A percentile compares a stretch with the other conserved stretches of the same genome.
phyloP scores from a whole-genome alignment of 2,888 invertebrate genomes.

The Ctenicera cuprea region DNA sequence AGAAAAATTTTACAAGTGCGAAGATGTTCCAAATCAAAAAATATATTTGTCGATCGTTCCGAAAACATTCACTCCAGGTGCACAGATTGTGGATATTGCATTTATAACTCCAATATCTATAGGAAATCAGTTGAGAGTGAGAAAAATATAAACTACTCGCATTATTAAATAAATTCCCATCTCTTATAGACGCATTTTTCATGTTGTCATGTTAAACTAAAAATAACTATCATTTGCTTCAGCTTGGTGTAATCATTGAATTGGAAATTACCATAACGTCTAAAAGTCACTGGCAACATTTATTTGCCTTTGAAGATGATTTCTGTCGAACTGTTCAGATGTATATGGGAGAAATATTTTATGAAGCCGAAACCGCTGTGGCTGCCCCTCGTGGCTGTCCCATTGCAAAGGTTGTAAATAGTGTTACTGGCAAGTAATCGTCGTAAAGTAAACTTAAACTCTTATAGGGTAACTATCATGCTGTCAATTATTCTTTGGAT shows the following conservation, averaged over 20 bases:
- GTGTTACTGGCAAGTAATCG: no score
- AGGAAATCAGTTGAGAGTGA: not conserved
- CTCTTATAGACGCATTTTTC: no score
- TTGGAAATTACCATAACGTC: not conserved
- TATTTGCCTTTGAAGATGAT: constrained; percentile 3
- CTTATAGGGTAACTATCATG: constrained; percentile 8
- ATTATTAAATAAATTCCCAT: no score
- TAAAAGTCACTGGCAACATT: not conserved
- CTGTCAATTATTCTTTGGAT: not conserved
- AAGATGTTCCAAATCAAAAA: not conserved
- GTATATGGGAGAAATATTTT: not conserved
- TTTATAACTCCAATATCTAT: not conserved
- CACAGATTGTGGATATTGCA: not conserved
- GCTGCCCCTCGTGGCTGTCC: not conserved
- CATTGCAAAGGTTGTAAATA: not conserved
- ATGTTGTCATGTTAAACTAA: no score
- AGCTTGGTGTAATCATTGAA: not conserved
- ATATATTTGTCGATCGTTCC: not conserved
- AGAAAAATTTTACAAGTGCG: not conserved
- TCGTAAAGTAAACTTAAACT: not conserved
- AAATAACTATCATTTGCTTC: no score
- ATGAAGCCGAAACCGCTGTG: not conserved
- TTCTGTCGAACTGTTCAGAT: not conserved
- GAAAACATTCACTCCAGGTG: not conserved
- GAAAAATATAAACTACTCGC: not conserved